Conservation (phyloP, 2,797 vertebrate species). For the Cercopithecus diana region DNA sequence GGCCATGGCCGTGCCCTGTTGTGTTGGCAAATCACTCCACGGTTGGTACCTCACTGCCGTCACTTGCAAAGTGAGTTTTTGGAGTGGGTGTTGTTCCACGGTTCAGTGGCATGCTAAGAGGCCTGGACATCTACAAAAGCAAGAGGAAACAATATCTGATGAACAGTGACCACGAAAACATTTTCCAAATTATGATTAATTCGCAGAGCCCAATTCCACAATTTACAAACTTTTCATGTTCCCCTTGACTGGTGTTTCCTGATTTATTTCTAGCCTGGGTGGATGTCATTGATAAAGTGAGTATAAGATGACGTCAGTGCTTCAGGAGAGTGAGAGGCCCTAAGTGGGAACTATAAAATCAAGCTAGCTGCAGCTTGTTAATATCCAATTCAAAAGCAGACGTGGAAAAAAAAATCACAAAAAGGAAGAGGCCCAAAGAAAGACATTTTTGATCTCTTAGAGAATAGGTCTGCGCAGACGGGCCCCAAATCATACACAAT, state of each 20-base stretch:
- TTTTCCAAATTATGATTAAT: background rate
- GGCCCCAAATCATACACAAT: background rate
- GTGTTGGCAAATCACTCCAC: background rate
- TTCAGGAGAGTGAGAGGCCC: background rate
- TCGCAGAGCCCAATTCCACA: background rate
- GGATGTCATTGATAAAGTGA: background rate
- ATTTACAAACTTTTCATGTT: background rate
- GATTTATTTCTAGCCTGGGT: background rate
- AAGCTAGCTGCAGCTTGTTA: background rate
- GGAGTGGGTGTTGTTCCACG: background rate
- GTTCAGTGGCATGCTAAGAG: background rate
- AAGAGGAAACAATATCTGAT: background rate
- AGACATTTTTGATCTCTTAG: background rate
- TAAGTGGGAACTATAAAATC: background rate
- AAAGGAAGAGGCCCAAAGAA: background rate
- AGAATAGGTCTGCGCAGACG: background rate
- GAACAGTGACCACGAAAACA: background rate
- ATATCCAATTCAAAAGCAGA: background rate
- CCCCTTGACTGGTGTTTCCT: background rate
- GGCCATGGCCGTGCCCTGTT: too few relatives aligned
- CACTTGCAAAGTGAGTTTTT: background rate
- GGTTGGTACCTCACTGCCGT: fast-evolving
- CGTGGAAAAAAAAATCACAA: fast-evolving
- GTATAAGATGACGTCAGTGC: background rate
- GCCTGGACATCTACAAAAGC: background rate